A percentile compares a stretch with the other conserved stretches of the same genome.
These are phyloP conservation scores for Drosophila mayaguana DNA, from an alignment of 2,888 invertebrate species.

Conservation along the genomic window DNA sequence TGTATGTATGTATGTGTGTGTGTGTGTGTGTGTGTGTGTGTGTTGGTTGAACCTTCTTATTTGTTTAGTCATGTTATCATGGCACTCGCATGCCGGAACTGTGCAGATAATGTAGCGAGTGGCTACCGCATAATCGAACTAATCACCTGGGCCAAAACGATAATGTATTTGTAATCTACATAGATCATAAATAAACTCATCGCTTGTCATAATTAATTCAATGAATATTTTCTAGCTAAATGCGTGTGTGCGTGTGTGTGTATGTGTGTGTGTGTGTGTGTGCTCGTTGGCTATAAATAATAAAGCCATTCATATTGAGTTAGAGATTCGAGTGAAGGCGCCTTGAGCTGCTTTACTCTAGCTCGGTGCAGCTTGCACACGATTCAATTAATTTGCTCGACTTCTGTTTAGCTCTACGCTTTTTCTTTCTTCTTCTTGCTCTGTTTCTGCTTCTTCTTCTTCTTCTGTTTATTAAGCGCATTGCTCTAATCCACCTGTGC, in stretches of 20 bases:
- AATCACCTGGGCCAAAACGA: constrained; percentile 36
- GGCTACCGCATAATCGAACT: constrained; percentile 54
- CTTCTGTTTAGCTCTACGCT: constrained; percentile 13
- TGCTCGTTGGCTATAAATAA: constrained; percentile 35
- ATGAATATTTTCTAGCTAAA: constrained; percentile 49
- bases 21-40: neutral
- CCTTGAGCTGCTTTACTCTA: neutral
- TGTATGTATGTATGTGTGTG: too few relatives aligned
- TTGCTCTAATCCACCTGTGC: constrained; percentile 22
- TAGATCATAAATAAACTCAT: constrained; percentile 73
- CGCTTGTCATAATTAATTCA: constrained; percentile 80
- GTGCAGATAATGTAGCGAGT: constrained; percentile 29
- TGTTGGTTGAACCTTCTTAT: neutral
- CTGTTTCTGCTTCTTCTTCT: too few relatives aligned
- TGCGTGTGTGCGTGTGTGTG: constrained; percentile 8
- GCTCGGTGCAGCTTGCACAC: neutral
- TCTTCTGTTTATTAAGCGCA: neutral
- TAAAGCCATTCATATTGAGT: constrained; percentile 15
- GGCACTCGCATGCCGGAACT: constrained; percentile 37
- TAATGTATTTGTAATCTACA: constrained; percentile 61
- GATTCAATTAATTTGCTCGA: constrained; percentile 21
- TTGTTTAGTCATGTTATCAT: constrained; percentile 18
- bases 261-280: constrained; percentile 10
- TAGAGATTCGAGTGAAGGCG: neutral
- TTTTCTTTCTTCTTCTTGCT: neutral